These are phyloP conservation scores for Seira musarum DNA, from an alignment of 2,888 invertebrate species.

Conservation along the genomic window DNA sequence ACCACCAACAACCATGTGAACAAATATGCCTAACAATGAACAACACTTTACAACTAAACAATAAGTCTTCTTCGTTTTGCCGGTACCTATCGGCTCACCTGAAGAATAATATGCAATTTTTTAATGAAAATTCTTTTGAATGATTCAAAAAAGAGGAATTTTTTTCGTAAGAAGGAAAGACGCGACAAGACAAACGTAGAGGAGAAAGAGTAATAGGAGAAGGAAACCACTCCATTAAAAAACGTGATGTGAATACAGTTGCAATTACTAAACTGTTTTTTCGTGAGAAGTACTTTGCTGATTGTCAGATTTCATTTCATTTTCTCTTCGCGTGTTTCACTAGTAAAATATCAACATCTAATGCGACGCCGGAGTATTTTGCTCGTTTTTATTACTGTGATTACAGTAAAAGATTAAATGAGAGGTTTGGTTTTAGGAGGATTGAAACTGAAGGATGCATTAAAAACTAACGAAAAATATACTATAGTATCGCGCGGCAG, in stretches of 20 bases:
- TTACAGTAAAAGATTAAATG: slow-evolving; percentile 28
- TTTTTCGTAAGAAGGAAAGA: neutral
- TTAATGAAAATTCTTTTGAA: neutral
- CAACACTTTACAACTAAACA: neutral
- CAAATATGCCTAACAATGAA: neutral
- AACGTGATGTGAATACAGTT: slow-evolving; percentile 59
- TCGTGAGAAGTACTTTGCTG: slow-evolving; percentile 57
- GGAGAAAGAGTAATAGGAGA: neutral
- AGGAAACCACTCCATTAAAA: slow-evolving; percentile 47
- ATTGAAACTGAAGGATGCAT: slow-evolving; percentile 24
- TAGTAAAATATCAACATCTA: neutral
- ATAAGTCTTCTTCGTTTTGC: neutral
- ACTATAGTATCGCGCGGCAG: too few relatives aligned
- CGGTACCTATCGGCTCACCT: neutral
- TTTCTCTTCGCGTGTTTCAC: slow-evolving; percentile 36
- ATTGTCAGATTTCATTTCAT: slow-evolving; percentile 59
- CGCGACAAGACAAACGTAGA: neutral
- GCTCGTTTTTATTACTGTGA: slow-evolving; percentile 42
- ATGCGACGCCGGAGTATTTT: slow-evolving; percentile 20
- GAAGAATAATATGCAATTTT: slow-evolving; percentile 13
- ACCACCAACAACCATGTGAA: neutral
- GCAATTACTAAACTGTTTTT: slow-evolving; percentile 58
- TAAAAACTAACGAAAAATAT: slow-evolving; percentile 7
- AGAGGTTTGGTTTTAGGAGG: slow-evolving; percentile 23
- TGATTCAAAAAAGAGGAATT: neutral